Evolutionary conservation across 1,140 invertebrate species (phyloP).

Genomic region (Ceratoteleas bidentatus): DNA sequence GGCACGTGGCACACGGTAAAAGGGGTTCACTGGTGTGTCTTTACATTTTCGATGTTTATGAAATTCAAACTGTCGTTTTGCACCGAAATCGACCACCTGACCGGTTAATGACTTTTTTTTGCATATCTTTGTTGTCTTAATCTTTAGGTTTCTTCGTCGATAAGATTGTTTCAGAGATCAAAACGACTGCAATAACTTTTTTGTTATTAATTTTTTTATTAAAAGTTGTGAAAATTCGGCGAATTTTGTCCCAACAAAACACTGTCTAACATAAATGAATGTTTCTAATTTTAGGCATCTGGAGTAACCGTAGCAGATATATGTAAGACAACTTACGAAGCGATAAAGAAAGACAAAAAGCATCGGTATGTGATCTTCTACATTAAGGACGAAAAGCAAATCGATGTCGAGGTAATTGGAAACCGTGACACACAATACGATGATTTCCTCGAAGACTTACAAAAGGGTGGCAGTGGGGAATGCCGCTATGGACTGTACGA

Average conservation of each 20-base stretch:
- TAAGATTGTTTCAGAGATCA: too few relatives aligned
- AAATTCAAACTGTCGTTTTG: slow-evolving; percentile 18
- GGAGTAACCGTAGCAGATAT: slow-evolving; percentile 97
- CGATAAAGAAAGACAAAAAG: slow-evolving; percentile 98
- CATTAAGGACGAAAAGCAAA: slow-evolving; percentile 96
- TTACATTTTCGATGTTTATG: slow-evolving; percentile 63
- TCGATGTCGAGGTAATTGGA: slow-evolving; percentile 94
- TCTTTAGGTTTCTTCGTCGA: too few relatives aligned
- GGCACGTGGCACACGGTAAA: slow-evolving; percentile 68
- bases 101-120: background rate
- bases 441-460: slow-evolving; percentile 93
- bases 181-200: too few relatives aligned
- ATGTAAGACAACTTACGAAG: slow-evolving; percentile 96
- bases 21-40: slow-evolving; percentile 48
- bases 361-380: slow-evolving; percentile 97
- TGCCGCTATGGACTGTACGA: slow-evolving; percentile 97
- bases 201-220: too few relatives aligned
- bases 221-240: too few relatives aligned
- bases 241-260: too few relatives aligned
- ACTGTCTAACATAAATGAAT: slow-evolving; percentile 22
- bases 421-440: slow-evolving; percentile 93
- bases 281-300: slow-evolving; percentile 88
- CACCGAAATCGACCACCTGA: background rate
- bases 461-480: slow-evolving; percentile 93
- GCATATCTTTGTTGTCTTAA: background rate